Evolutionary conservation across 2,888 invertebrate species (phyloP), one percentile per base, ranked within the genome.

Genomic region (Heliconius cydno): DNA sequence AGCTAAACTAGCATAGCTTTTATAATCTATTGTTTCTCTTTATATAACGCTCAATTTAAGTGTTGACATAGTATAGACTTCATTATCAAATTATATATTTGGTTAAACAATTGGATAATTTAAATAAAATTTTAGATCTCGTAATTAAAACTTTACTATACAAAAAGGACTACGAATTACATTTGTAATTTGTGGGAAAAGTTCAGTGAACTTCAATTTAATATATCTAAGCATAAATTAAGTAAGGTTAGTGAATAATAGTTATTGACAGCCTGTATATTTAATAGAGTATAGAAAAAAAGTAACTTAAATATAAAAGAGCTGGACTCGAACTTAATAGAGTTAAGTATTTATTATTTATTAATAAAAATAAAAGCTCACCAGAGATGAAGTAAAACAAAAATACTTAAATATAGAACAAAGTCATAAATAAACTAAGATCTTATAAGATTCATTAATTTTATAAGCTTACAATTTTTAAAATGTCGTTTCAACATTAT

Each of bases 41-140:
- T 46, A 41, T 25, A 25, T 70, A 22, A 68, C 22, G 22, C 38
- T 22, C 22, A 38, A 38, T 34, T 38, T 68, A n/a, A 15, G 25
- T 38, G 25, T 46, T 13, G 41, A 46, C 19, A 52, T 19, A 52
- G 19, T 22, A 52, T 70, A 46, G 41, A 70, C 25, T 46, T 70
- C 25, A 41, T 70, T 19, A 70, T 46, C 9, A 19, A 41, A 25
- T 46, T 46, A 15, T 60, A 38, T 60, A 19, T 38, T 60, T 30
- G 15, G 70, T 80, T 57, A 74, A 76, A 76, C 78, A 71, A 77
- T 80, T 66, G 65, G 71, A 77, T 72, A 68, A 82, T 82, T 82
- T 80, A 65, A 82, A 81, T 82, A 76, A 25, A 81, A 74, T 60
- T 78, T 81, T 79, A 79, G 78, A 76, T 34, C 34, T 22, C 70